A percentile compares a stretch with the other conserved stretches of the same genome.
Conservation (phyloP, 1,140 invertebrate genomes). For the Neodiprion pinetum region DNA sequence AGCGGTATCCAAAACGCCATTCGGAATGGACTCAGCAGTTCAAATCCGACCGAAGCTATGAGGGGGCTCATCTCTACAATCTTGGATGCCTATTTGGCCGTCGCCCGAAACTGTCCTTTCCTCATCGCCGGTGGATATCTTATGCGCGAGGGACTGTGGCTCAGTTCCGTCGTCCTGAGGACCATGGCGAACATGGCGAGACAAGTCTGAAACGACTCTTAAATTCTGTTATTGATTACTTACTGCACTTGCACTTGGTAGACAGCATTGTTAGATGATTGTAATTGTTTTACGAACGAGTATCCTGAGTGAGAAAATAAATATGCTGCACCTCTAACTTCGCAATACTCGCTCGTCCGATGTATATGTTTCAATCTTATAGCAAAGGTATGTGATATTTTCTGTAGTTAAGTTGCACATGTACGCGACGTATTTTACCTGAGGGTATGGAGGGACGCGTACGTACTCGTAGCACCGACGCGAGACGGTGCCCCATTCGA, state of each 20-base stretch:
- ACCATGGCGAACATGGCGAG: neutral
- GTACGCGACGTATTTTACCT: neutral
- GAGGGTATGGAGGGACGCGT: neutral
- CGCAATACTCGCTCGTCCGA: too few relatives aligned
- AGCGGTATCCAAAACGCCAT: slow-evolving; percentile 39
- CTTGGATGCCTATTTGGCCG: slow-evolving; percentile 29
- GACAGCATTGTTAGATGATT: too few relatives aligned
- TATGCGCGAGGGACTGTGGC: slow-evolving; percentile 32
- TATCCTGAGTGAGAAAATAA: too few relatives aligned
- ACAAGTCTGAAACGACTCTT: neutral
- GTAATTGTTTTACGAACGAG: too few relatives aligned
- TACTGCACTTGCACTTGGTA: too few relatives aligned
- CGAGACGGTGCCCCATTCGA: too few relatives aligned
- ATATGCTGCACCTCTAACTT: too few relatives aligned
- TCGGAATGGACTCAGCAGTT: slow-evolving; percentile 34
- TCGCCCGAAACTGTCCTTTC: slow-evolving; percentile 33
- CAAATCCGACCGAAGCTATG: slow-evolving; percentile 35
- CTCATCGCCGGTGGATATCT: slow-evolving; percentile 28
- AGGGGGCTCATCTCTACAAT: slow-evolving; percentile 27
- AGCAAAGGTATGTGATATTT: too few relatives aligned
- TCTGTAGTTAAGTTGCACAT: too few relatives aligned
- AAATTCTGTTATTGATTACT: too few relatives aligned
- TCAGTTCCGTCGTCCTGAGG: slow-evolving; percentile 9
- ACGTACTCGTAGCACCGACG: too few relatives aligned
- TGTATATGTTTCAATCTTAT: too few relatives aligned